Evolutionary conservation across 2,888 invertebrate genomes (phyloP).

Genomic region (Dasypolia templi): DNA sequence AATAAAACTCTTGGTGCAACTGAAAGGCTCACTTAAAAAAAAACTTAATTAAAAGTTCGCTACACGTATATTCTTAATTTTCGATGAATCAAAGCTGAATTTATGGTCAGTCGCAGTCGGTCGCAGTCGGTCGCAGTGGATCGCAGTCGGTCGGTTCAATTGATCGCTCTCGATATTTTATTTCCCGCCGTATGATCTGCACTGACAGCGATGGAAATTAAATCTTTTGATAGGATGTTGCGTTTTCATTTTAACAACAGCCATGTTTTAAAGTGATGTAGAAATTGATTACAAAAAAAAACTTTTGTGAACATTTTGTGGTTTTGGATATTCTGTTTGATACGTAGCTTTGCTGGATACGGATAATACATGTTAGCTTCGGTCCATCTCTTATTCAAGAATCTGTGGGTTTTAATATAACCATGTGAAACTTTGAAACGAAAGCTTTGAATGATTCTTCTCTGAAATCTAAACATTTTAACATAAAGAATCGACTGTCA

Average conservation of each 20-base stretch:
- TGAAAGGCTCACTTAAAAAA: slow-evolving; percentile 29
- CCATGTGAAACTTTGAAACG: neutral
- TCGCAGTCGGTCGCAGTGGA: too few species aligned
- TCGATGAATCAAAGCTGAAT: slow-evolving; percentile 46
- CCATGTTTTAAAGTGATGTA: slow-evolving; percentile 39
- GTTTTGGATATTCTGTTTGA: slow-evolving; percentile 32
- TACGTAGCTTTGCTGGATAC: neutral
- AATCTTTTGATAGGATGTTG: slow-evolving; percentile 60
- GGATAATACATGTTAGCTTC: neutral
- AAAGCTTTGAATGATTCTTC: neutral
- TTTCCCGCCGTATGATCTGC: slow-evolving; percentile 54
- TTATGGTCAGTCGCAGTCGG: slow-evolving; percentile 30
- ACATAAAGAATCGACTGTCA: too few species aligned
- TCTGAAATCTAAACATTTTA: too few species aligned
- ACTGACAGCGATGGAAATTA: slow-evolving; percentile 65
- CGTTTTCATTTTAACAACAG: slow-evolving; percentile 44
- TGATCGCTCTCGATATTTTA: slow-evolving; percentile 55
- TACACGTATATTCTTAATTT: slow-evolving; percentile 43
- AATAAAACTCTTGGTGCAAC: slow-evolving; percentile 11
- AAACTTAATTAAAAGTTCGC: slow-evolving; percentile 50
- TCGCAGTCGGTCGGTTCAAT: slow-evolving; percentile 52
- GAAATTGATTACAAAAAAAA: slow-evolving; percentile 28
- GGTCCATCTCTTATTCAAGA: neutral
- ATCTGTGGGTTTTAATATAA: neutral
- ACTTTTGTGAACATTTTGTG: neutral